Conservation (phyloP, 2,113 vertebrate species). For the Brienomyrus longianalis region DNA sequence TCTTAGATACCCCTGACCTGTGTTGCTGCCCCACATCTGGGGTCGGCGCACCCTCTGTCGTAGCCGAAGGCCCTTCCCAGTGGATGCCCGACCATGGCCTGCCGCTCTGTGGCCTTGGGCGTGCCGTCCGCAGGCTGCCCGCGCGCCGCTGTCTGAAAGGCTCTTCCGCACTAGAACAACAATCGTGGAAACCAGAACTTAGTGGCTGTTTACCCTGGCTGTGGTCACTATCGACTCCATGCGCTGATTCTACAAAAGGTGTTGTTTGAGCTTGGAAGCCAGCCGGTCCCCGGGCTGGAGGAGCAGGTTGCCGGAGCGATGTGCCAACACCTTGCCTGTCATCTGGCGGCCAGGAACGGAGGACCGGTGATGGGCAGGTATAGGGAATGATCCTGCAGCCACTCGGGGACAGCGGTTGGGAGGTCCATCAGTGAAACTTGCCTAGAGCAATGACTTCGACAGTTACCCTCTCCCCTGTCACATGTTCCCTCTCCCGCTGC, state of each 20-base stretch:
- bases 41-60: neutral
- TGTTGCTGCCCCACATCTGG: neutral
- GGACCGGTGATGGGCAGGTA: neutral
- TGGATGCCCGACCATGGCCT: neutral
- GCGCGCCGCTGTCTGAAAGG: neutral
- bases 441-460: too few species aligned
- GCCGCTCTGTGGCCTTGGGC: neutral
- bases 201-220: neutral
- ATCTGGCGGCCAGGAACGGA: neutral
- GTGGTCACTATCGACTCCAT: neutral
- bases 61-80: neutral
- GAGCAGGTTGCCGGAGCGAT: neutral
- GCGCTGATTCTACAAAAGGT: neutral
- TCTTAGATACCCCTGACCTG: neutral
- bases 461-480: neutral
- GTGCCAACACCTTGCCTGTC: neutral
- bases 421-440: too few species aligned
- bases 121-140: neutral
- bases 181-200: neutral
- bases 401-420: neutral
- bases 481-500: neutral
- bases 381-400: neutral
- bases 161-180: neutral
- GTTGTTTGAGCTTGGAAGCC: neutral
- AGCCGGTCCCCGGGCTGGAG: neutral